Base-by-base conservation (phyloP, 2,888 invertebrate species). In the Heliconius ethilla region DNA sequence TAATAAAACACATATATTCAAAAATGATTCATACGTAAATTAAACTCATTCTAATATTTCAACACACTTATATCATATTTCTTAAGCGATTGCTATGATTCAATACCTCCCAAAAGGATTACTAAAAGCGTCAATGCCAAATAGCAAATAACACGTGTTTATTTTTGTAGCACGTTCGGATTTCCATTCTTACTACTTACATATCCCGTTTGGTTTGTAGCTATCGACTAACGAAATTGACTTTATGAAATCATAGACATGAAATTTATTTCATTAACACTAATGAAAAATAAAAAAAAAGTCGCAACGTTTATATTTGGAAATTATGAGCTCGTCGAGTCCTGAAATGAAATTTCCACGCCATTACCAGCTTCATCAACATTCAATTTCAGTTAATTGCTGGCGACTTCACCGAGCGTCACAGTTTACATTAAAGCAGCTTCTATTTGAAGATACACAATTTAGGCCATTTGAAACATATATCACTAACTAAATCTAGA, bases 381-480 rank as follows among this genome's bases (percentile, higher is more conserved):
- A 89, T 90, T 90, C 89, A 90, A 90, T 92, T 88, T 87, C 83
- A 85, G 85, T 86, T 92, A 91, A 92, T 92, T 91, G 89, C 89
- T 85, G 83, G 86, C 75, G 85, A 85, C 86, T 87, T 84, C 83
- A 82, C 86, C 86, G 86, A 76, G 59, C 75, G 69, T 76, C 75
- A 67, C 70, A 55, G 70, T 51, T 72, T 76, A 72, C 55, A 69
- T 76, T 80, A 76, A 75, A 85, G 81, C 83, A 86, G 86, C 84
- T 85, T 84, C 86, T 87, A 88, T 88, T 67, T 87, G 86, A 85
- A 86, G 84, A 84, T 82, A 81, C 83, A 84, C 83, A 84, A 89
- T 88, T 85, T 83, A 86, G 87, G 86, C 83, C 82, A 77, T 75
- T 59, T 76, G 75, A 76, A 75, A 78, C 81, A 81, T 75, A 76